These are phyloP conservation scores for Crotalus viridis DNA, from an alignment of 2,113 vertebrate species.

Conservation along the genomic window DNA sequence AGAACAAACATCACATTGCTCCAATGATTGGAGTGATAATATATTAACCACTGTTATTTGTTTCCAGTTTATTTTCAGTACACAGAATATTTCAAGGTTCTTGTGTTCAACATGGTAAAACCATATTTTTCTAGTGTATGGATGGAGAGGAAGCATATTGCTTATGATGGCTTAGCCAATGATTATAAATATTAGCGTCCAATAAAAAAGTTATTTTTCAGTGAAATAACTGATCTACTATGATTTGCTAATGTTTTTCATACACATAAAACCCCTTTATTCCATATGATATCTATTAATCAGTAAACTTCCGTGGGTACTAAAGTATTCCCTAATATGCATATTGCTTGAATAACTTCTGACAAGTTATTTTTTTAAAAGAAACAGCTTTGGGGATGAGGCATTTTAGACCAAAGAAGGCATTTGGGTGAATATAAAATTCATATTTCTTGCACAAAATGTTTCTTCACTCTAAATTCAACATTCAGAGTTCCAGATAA, in stretches of 20 bases:
- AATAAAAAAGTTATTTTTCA: neutral
- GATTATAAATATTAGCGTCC: neutral
- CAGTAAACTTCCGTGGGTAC: neutral
- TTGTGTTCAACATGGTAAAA: neutral
- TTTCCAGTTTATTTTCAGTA: neutral
- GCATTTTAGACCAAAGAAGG: neutral
- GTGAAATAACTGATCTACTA: neutral
- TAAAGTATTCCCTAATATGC: neutral
- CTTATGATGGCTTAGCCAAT: neutral
- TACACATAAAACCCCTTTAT: neutral
- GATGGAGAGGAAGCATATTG: neutral
- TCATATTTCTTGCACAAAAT: neutral
- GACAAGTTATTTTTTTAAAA: neutral
- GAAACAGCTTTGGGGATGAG: neutral
- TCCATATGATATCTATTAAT: neutral
- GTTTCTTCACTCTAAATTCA: neutral
- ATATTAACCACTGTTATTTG: neutral
- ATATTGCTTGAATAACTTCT: neutral
- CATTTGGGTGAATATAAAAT: neutral
- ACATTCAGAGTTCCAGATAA: neutral
- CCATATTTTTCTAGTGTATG: neutral
- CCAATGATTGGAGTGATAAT: neutral
- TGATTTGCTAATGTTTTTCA: neutral
- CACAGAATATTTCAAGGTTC: neutral
- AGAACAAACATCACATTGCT: neutral